phyloP scores from a whole-genome alignment of 2,113 vertebrate species.

The Gobius niger region DNA sequence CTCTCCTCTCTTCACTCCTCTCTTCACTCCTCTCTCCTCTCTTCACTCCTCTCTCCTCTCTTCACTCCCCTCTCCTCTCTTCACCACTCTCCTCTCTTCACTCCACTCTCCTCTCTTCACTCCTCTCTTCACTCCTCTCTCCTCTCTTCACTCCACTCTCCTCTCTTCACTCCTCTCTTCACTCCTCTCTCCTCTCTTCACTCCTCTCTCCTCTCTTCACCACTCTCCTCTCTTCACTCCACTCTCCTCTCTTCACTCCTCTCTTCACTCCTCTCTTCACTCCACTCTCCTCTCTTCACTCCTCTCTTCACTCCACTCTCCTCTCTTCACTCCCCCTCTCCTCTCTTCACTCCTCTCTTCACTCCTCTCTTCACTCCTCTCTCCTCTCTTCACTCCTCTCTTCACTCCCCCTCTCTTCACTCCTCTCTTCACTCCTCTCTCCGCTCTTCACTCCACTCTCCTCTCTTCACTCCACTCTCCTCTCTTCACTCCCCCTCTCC shows the following conservation, averaged over 20 bases:
- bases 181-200: background rate
- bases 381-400: background rate
- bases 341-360: background rate
- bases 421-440: no score
- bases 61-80: no score
- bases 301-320: background rate
- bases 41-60: no score
- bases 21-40: no score
- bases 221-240: background rate
- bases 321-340: background rate
- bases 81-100: no score
- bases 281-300: background rate
- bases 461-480: no score
- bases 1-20: no score
- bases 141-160: no score
- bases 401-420: background rate
- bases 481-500: no score
- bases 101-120: background rate
- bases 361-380: background rate
- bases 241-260: background rate
- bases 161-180: no score
- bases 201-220: background rate
- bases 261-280: background rate
- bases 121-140: constrained; percentile 27
- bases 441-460: no score